Evolutionary conservation across 2,888 invertebrate species (phyloP), one percentile per base, ranked within the genome.

Genomic region (Zonitis immaculata): DNA sequence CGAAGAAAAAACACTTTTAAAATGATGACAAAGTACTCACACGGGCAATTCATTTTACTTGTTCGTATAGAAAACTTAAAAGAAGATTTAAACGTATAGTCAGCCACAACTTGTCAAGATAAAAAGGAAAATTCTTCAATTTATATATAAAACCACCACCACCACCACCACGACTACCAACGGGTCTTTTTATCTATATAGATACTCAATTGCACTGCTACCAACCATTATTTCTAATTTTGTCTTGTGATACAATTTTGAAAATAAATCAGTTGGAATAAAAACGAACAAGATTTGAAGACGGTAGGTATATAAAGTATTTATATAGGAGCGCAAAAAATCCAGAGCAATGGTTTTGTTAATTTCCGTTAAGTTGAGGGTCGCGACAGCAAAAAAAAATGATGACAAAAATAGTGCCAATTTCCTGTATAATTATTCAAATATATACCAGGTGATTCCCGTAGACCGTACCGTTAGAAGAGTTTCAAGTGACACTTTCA

Each of bases 331-430:
- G n/a, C n/a, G n/a, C n/a, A n/a, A n/a, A n/a, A n/a, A n/a, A n/a
- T n/a, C n/a, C n/a, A n/a, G n/a, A n/a, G n/a, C n/a, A n/a, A n/a
- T n/a, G n/a, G n/a, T n/a, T n/a, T 57, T 62, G 66, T 68, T 68
- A 67, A 68, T 68, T 68, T 67, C 67, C 68, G 54, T 44, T 65
- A 64, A n/a, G n/a, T n/a, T n/a, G n/a, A n/a, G n/a, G n/a, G n/a
- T n/a, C n/a, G n/a, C n/a, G n/a, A n/a, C n/a, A n/a, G 3, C 1
- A 32, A 32, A 7, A 32, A 12, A 32, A 32, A 30, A 30, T 4
- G n/a, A 4, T 6, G 14, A 35, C 16, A 9, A 61, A 65, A 67
- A 61, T 62, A 62, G 65, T 64, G 62, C 64, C 67, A 67, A 68
- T 68, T 68, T 68, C 66, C 68, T 66, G 62, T 54, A 54, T 64